A percentile compares a stretch with the other conserved stretches of the same genome.
These are phyloP conservation scores for Ferdinandea cuprea DNA, from an alignment of 2,888 invertebrate genomes.

Conservation along the genomic window DNA sequence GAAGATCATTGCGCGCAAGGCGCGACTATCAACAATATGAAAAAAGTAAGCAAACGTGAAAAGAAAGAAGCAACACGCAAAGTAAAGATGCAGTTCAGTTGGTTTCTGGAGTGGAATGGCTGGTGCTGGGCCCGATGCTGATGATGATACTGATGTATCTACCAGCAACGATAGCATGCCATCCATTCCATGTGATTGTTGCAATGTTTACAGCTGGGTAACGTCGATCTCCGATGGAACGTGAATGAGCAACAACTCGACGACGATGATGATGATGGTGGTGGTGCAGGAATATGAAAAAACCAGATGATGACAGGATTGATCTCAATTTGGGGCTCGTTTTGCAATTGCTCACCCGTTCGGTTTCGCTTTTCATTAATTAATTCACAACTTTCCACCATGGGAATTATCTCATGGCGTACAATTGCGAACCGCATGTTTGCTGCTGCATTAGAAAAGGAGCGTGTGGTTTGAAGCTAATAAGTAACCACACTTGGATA, in stretches of 20 bases:
- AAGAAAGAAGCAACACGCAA: slow-evolving; percentile 9
- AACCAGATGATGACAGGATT: slow-evolving; percentile 73
- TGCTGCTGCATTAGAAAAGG: slow-evolving; percentile 46
- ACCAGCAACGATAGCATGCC: slow-evolving; percentile 54
- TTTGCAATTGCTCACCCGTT: slow-evolving; percentile 64
- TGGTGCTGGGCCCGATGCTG: too few relatives aligned
- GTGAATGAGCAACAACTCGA: slow-evolving; percentile 4
- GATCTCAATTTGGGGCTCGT: slow-evolving; percentile 67
- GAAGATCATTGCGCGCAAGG: slow-evolving; percentile 28
- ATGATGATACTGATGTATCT: slow-evolving; percentile 28
- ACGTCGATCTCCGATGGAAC: slow-evolving; percentile 51
- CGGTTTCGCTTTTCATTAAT: slow-evolving; percentile 74
- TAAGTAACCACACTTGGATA: slow-evolving; percentile 66
- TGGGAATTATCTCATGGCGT: slow-evolving; percentile 71
- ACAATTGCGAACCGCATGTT: slow-evolving; percentile 31
- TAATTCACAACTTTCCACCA: slow-evolving; percentile 73
- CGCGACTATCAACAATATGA: slow-evolving; percentile 12
- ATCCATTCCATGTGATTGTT: slow-evolving; percentile 61
- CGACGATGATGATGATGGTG: background rate
- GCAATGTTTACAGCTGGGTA: slow-evolving; percentile 65
- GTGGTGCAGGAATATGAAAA: background rate
- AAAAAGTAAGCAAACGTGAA: slow-evolving; percentile 14
- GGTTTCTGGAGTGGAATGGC: slow-evolving; percentile 72
- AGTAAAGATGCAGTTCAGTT: slow-evolving; percentile 72
- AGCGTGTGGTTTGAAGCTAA: background rate